A percentile compares a stretch with the other conserved stretches of the same genome.
Evolutionary conservation across 2,113 vertebrate genomes (phyloP).

Genomic region (Rutilus rutilus): DNA sequence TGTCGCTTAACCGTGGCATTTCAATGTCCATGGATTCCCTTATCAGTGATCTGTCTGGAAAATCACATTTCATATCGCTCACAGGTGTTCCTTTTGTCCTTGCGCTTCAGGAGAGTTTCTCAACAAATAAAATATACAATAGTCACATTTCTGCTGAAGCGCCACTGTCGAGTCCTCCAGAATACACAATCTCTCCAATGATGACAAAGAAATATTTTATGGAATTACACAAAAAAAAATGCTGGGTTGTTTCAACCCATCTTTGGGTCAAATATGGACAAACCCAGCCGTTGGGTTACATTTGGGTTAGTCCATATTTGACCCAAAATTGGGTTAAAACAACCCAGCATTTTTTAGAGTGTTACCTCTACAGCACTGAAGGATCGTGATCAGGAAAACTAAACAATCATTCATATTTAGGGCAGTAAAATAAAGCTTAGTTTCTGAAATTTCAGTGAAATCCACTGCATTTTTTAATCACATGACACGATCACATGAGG

Average conservation of each 20-base stretch:
- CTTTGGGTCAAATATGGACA: too few species aligned
- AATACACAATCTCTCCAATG: background rate
- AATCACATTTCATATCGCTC: constrained; percentile 16
- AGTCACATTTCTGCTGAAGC: background rate
- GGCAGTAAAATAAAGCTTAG: background rate
- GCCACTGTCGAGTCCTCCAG: background rate
- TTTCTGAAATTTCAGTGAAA: background rate
- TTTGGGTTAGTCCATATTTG: too few species aligned
- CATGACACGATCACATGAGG: too few species aligned
- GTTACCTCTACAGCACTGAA: background rate
- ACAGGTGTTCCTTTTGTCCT: constrained; percentile 20
- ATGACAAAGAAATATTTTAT: background rate
- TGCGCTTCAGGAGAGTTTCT: background rate
- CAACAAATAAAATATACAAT: background rate
- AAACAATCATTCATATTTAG: background rate
- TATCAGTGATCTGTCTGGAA: constrained; percentile 30
- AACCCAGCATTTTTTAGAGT: too few species aligned
- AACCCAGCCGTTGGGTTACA: too few species aligned
- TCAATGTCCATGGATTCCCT: background rate
- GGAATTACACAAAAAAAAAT: background rate
- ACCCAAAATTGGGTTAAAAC: too few species aligned
- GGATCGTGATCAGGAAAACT: background rate
- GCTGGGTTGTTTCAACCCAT: too few species aligned
- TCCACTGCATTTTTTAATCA: background rate
- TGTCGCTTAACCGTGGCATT: background rate